phyloP scores from a whole-genome alignment of 2,797 vertebrate species.

The Lagocephalus sceleratus region DNA sequence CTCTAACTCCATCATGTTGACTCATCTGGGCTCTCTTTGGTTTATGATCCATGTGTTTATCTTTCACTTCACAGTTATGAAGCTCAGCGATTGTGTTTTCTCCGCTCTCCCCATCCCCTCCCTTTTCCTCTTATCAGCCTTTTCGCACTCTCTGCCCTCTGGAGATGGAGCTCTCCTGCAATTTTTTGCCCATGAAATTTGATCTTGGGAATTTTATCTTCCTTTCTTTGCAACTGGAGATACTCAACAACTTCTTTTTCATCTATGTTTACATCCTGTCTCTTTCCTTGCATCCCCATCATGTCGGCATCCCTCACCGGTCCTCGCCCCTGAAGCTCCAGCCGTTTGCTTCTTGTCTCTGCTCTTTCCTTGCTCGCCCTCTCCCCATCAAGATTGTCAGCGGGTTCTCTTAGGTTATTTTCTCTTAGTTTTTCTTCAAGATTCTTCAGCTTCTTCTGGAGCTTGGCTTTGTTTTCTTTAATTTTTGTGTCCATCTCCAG shows the following conservation, averaged over 20 bases:
- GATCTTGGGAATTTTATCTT: not conserved
- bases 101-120: not conserved
- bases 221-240: slow-evolving; percentile 6
- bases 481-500: slow-evolving; percentile 67
- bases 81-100: slow-evolving; percentile 11
- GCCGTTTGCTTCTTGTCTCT: slow-evolving; percentile 11
- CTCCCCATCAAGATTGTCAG: slow-evolving; percentile 34
- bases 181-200: slow-evolving; percentile 51
- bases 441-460: slow-evolving; percentile 79
- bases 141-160: slow-evolving; percentile 10
- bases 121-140: slow-evolving; percentile 11
- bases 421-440: slow-evolving; percentile 70
- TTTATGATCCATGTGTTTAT: slow-evolving; percentile 19
- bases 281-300: slow-evolving; percentile 13
- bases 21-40: slow-evolving; percentile 11
- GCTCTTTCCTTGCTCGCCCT: slow-evolving; percentile 13
- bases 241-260: slow-evolving; percentile 27
- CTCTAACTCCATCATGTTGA: slow-evolving; percentile 9
- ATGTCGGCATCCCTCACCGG: slow-evolving; percentile 8
- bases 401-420: slow-evolving; percentile 60
- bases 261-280: slow-evolving; percentile 18
- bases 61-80: slow-evolving; percentile 1
- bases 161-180: slow-evolving; percentile 39
- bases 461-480: slow-evolving; percentile 71
- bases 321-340: slow-evolving; percentile 26